These are phyloP conservation scores for Hylyphantes graminicola DNA, from an alignment of 1,140 invertebrate genomes.

Conservation along the genomic window DNA sequence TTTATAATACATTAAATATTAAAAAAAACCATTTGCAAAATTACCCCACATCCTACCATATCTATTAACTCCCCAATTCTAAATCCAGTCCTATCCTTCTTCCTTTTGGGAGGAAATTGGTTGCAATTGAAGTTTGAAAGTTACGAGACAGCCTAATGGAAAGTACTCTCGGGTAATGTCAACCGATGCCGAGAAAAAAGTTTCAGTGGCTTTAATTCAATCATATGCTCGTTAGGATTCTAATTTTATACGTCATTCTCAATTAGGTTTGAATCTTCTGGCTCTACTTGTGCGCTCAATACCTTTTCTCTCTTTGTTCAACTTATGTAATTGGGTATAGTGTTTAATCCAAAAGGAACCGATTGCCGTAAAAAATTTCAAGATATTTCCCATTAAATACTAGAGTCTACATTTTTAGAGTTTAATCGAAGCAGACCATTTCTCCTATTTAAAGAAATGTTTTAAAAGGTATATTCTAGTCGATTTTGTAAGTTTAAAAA, in stretches of 20 bases:
- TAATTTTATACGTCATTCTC: slow-evolving; percentile 51
- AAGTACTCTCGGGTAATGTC: background rate
- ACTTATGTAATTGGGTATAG: background rate
- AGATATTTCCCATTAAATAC: too few species aligned
- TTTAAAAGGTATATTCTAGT: too few species aligned
- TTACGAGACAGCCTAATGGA: slow-evolving; percentile 8
- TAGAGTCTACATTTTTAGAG: too few species aligned
- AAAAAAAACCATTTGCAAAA: too few species aligned
- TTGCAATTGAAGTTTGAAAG: slow-evolving; percentile 6
- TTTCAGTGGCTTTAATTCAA: slow-evolving; percentile 36
- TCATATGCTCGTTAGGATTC: slow-evolving; percentile 42
- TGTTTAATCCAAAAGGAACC: background rate
- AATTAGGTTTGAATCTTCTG: slow-evolving; percentile 44
- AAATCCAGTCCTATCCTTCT: background rate
- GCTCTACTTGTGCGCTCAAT: slow-evolving; percentile 13
- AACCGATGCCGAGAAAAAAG: background rate
- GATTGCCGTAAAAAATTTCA: background rate
- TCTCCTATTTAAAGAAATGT: too few species aligned
- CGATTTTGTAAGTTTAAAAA: too few species aligned
- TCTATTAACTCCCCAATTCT: too few species aligned
- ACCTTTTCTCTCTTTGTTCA: slow-evolving; percentile 22
- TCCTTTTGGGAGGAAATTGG: background rate
- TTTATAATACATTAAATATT: too few species aligned
- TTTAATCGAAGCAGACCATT: too few species aligned
- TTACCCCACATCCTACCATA: too few species aligned